Evolutionary conservation across 1,140 invertebrate genomes (phyloP).

Genomic region (Saccostrea echinata): DNA sequence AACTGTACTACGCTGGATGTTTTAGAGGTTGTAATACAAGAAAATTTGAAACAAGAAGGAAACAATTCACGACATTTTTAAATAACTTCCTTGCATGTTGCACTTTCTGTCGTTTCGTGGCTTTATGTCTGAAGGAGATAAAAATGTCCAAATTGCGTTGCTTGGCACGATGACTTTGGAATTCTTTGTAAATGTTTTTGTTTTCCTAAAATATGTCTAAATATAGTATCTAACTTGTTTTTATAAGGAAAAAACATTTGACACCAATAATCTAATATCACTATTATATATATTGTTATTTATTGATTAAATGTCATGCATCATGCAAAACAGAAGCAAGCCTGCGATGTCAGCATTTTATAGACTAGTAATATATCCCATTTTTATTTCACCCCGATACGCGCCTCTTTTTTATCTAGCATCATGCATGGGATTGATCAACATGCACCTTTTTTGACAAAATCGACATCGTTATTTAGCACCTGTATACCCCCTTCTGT

Average conservation of each 20-base stretch:
- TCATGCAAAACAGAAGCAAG: neutral
- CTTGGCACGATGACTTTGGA: neutral
- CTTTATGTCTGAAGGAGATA: neutral
- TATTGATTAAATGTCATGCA: too few relatives aligned
- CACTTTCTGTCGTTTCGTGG: neutral
- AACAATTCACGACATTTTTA: neutral
- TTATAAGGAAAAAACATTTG: neutral
- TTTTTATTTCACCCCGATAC: too few relatives aligned
- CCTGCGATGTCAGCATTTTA: neutral
- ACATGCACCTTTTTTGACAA: too few relatives aligned
- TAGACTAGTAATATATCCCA: too few relatives aligned
- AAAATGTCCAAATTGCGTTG: neutral
- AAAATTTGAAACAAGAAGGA: neutral
- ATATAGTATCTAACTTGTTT: neutral
- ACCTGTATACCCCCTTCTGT: neutral
- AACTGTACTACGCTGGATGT: neutral
- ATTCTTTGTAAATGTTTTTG: neutral
- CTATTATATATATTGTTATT: too few relatives aligned
- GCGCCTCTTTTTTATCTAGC: too few relatives aligned
- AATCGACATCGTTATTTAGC: neutral
- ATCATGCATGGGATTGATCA: too few relatives aligned
- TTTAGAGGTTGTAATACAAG: slow-evolving; percentile 5
- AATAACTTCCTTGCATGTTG: slow-evolving; percentile 12
- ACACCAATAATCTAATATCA: too few relatives aligned
- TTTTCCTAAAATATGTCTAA: neutral